These are phyloP conservation scores for Regulus satrapa DNA, from an alignment of 2,113 vertebrate species.

Conservation along the genomic window DNA sequence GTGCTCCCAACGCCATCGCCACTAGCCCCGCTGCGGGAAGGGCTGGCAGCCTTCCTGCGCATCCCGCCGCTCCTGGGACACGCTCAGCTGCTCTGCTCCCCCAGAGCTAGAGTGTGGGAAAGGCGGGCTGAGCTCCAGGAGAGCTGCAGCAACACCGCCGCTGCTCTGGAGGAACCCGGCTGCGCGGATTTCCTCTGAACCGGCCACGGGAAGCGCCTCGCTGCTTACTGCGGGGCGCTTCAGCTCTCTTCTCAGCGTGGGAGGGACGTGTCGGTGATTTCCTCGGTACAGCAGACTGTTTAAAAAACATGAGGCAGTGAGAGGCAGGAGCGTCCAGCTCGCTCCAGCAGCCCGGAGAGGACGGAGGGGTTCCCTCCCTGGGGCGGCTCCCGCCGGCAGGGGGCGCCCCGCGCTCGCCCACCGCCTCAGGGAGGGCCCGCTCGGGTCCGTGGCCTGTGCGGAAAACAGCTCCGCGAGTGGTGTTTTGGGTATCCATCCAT, in stretches of 20 bases:
- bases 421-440: not conserved
- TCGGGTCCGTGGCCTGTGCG: not conserved
- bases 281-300: not conserved
- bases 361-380: not conserved
- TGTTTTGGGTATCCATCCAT: too few relatives aligned
- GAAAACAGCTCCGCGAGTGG: accelerated
- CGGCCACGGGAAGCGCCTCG: not conserved
- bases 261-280: not conserved
- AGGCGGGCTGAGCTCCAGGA: not conserved
- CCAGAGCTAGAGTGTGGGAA: not conserved
- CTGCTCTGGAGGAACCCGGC: not conserved
- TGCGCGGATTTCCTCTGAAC: not conserved
- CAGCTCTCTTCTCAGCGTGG: not conserved
- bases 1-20: too few relatives aligned
- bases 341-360: accelerated
- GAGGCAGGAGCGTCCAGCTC: not conserved
- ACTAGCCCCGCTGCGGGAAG: not conserved
- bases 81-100: not conserved
- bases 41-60: not conserved
- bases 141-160: not conserved
- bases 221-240: not conserved
- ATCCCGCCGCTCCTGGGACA: not conserved
- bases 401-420: not conserved
- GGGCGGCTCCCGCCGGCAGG: not conserved
- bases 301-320: not conserved